Evolutionary conservation across 2,888 invertebrate genomes (phyloP).

Genomic region (Andrena dorsata): DNA sequence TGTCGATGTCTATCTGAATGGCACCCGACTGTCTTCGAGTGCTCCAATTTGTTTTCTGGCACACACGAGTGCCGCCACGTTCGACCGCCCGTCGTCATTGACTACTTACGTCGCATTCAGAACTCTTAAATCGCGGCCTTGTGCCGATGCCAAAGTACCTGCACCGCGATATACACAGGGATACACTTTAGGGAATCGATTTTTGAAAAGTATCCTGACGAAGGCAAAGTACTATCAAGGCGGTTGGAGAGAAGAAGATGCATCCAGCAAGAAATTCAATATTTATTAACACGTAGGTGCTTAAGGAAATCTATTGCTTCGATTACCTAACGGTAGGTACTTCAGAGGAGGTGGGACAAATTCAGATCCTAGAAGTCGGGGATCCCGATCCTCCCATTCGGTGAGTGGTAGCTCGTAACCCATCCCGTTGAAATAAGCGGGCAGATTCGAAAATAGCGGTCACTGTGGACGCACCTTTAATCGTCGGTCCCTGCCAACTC

Average conservation of each 20-base stretch:
- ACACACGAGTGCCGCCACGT: conserved; percentile 58
- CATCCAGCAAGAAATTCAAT: no score
- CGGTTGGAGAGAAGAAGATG: neutral
- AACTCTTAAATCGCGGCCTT: conserved; percentile 54
- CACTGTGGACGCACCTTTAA: conserved; percentile 71
- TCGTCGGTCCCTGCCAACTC: conserved; percentile 72
- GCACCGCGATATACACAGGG: neutral
- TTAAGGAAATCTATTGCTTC: no score
- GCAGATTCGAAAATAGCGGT: conserved; percentile 46
- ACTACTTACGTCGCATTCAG: conserved; percentile 66
- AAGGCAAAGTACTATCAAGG: neutral
- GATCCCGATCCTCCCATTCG: neutral
- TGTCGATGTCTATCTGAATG: conserved; percentile 74
- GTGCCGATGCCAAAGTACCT: conserved; percentile 27
- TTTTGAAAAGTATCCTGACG: neutral
- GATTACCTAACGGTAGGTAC: no score
- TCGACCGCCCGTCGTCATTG: conserved; percentile 67
- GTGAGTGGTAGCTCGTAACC: neutral
- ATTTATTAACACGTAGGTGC: no score
- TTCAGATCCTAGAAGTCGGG: neutral
- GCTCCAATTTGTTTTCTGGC: conserved; percentile 72
- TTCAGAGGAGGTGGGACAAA: no score
- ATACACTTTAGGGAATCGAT: neutral
- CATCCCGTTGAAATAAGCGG: neutral
- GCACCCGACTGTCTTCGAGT: conserved; percentile 74